Percentiles rank a stretch among this genome's conserved stretches.
Evolutionary conservation across 2,888 invertebrate genomes (phyloP).

Genomic region (Pristionchus fissidentatus): DNA sequence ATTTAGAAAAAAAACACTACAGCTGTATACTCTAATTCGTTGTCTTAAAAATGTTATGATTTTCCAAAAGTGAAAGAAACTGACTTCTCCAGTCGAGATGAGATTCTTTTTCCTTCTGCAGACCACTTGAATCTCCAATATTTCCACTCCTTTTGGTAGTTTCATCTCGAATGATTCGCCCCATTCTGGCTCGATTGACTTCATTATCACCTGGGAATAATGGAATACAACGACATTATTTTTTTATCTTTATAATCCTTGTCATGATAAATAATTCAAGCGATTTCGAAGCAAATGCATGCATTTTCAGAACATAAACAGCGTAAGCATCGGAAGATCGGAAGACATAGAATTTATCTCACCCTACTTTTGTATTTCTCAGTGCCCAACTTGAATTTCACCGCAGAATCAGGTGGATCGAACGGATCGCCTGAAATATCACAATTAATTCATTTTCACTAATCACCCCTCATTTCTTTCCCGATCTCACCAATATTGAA

Average conservation of each 20-base stretch:
- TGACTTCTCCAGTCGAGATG: constrained; percentile 22
- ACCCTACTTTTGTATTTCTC: constrained; percentile 96
- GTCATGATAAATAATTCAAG: too few species aligned
- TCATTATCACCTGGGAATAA: constrained; percentile 79
- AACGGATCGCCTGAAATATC: constrained; percentile 7
- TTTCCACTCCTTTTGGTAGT: constrained; percentile 92
- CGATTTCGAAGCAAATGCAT: too few species aligned
- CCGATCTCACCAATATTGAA: constrained; percentile 15
- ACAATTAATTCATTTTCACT: too few species aligned
- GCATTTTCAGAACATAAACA: too few species aligned
- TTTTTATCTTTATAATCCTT: not conserved
- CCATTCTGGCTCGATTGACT: constrained; percentile 91
- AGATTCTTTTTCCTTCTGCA: constrained; percentile 43
- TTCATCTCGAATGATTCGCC: constrained; percentile 97
- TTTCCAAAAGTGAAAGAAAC: not conserved
- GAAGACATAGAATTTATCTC: not conserved
- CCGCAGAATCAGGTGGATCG: constrained; percentile 82
- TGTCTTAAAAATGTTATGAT: not conserved
- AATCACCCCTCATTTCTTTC: not conserved
- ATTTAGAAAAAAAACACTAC: not conserved
- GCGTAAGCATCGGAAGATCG: not conserved
- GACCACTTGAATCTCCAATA: constrained; percentile 83
- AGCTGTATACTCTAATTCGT: not conserved
- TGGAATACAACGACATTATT: too few species aligned
- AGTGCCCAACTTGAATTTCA: constrained; percentile 95